Evolutionary conservation across 1,140 invertebrate species (phyloP).

Genomic region (Lineus longissimus): DNA sequence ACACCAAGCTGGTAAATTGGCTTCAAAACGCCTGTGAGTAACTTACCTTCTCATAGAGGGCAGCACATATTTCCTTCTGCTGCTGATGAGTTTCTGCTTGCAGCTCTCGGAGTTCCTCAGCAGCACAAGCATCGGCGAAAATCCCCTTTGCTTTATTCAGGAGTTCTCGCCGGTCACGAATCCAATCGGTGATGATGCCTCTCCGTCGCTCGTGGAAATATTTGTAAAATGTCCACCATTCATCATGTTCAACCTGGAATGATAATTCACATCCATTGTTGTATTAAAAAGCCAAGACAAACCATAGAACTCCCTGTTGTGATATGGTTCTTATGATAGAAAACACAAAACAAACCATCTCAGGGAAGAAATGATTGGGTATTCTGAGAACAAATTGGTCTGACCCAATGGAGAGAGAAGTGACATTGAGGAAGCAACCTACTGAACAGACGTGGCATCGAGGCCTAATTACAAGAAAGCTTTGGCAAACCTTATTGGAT

Average conservation of each 20-base stretch:
- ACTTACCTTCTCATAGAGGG: slow-evolving; percentile 42
- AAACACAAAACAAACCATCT: too few species aligned
- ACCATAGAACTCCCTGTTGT: too few species aligned
- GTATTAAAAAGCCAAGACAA: too few species aligned
- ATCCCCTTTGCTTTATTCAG: slow-evolving; percentile 36
- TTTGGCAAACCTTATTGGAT: too few species aligned
- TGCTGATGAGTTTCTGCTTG: slow-evolving; percentile 33
- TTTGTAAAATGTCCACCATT: slow-evolving; percentile 42
- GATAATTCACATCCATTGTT: background rate
- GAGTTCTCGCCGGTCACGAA: slow-evolving; percentile 36
- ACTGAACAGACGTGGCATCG: too few species aligned
- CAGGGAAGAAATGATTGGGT: too few species aligned
- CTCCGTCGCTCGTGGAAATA: slow-evolving; percentile 41
- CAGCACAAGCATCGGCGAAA: slow-evolving; percentile 40
- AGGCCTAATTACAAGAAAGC: too few species aligned
- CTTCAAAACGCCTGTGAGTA: background rate
- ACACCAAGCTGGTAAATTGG: too few species aligned
- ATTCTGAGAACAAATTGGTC: too few species aligned
- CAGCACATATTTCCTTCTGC: slow-evolving; percentile 39
- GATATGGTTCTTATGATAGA: too few species aligned
- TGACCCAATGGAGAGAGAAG: too few species aligned
- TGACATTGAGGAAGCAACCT: too few species aligned
- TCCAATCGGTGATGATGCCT: slow-evolving; percentile 38
- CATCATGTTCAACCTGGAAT: slow-evolving; percentile 41
- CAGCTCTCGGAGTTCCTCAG: slow-evolving; percentile 36